Percentiles rank a stretch among this genome's conserved stretches.
Conservation (phyloP, 2,888 invertebrate species). For the Alsophila aescularia region DNA sequence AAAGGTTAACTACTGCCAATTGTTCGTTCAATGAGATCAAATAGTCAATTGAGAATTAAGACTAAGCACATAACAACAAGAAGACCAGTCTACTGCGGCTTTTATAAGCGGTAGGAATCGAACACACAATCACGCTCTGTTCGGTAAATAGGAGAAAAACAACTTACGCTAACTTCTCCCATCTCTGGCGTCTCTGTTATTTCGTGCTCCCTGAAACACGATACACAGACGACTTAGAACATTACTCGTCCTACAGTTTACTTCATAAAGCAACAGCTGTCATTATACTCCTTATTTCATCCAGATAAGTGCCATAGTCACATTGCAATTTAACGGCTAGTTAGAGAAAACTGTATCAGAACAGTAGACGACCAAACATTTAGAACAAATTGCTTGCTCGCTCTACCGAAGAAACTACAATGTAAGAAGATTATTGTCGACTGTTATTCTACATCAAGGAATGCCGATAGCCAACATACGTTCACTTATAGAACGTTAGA, state of each 20-base stretch:
- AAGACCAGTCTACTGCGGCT: constrained; percentile 2
- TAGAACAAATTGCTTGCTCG: constrained; percentile 68
- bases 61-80: constrained; percentile 19
- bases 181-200: constrained; percentile 49
- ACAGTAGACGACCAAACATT: constrained; percentile 59
- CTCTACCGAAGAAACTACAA: constrained; percentile 64
- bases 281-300: constrained; percentile 30
- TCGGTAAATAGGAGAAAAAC: constrained; percentile 19
- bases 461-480: constrained; percentile 37
- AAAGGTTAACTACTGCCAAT: constrained; percentile 19
- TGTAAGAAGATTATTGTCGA: constrained; percentile 58
- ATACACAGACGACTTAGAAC: constrained; percentile 29
- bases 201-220: constrained; percentile 64
- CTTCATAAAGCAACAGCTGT: constrained; percentile 13
- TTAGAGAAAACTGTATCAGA: constrained; percentile 62
- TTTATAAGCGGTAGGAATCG: constrained; percentile 4
- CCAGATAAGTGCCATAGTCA: constrained; percentile 37
- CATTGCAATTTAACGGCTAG: constrained; percentile 58
- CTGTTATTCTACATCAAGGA: constrained; percentile 47
- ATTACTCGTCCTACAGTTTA: background rate
- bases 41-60: constrained; percentile 8
- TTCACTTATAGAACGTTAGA: constrained; percentile 38
- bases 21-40: constrained; percentile 19
- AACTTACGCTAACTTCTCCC: constrained; percentile 61
- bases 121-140: constrained; percentile 10